These are phyloP conservation scores for Pterostichus niger DNA, from an alignment of 2,888 invertebrate genomes.

Conservation along the genomic window DNA sequence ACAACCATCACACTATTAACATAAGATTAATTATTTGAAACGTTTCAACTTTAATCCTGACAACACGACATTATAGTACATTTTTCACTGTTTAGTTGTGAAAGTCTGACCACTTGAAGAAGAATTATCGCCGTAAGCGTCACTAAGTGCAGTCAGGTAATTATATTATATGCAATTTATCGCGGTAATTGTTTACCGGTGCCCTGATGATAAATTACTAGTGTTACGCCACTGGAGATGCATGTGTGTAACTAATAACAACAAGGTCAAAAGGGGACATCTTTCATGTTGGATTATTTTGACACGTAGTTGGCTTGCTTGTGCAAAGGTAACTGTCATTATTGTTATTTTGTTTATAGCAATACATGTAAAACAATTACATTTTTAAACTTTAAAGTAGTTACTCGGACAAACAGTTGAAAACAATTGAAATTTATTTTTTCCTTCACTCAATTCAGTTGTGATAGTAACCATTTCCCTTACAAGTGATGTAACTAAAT, in stretches of 20 bases:
- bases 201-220: conserved; percentile 36
- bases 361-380: background rate
- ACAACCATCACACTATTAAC: conserved; percentile 28
- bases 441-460: too few relatives aligned
- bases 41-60: conserved; percentile 23
- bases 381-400: background rate
- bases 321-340: conserved; percentile 21
- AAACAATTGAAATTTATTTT: too few relatives aligned
- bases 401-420: too few relatives aligned
- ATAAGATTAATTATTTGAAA: conserved; percentile 26
- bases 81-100: conserved; percentile 22
- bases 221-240: conserved; percentile 45
- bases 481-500: too few relatives aligned
- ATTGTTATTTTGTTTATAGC: conserved; percentile 27
- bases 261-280: conserved; percentile 56
- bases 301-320: conserved; percentile 32
- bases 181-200: conserved; percentile 39
- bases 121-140: conserved; percentile 20
- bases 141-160: background rate
- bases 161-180: conserved; percentile 16
- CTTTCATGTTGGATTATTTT: conserved; percentile 39
- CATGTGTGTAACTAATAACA: conserved; percentile 25
- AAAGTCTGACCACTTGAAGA: conserved; percentile 2
- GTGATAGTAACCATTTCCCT: too few relatives aligned
- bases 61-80: conserved; percentile 31